A percentile compares a stretch with the other conserved stretches of the same genome.
Conservation (phyloP, 2,797 vertebrate genomes). For the Gephyroberyx darwinii region DNA sequence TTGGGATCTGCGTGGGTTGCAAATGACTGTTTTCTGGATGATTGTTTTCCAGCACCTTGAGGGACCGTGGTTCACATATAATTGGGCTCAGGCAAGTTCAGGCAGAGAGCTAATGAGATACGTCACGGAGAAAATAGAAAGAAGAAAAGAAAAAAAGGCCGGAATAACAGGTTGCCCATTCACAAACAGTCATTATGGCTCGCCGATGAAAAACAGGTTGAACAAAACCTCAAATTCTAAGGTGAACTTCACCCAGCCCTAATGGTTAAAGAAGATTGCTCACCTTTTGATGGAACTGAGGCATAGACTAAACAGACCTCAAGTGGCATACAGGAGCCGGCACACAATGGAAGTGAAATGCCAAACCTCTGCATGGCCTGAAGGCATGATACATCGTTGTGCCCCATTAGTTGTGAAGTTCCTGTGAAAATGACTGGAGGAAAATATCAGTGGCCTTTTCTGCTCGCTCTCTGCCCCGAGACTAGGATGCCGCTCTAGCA, state of each 20-base stretch:
- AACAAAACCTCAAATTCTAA: constrained; percentile 36
- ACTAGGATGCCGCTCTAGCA: constrained; percentile 21
- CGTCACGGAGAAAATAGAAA: constrained; percentile 29
- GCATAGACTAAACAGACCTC: constrained; percentile 65
- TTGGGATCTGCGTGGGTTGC: not conserved
- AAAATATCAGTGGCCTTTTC: constrained; percentile 55
- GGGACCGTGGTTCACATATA: constrained; percentile 41
- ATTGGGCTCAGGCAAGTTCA: constrained; percentile 40
- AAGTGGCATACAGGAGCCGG: constrained; percentile 53
- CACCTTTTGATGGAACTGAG: constrained; percentile 41
- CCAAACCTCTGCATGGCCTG: constrained; percentile 49
- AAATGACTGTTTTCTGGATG: constrained; percentile 38
- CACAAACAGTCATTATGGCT: constrained; percentile 25
- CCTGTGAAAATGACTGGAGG: constrained; percentile 41
- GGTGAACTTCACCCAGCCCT: constrained; percentile 48
- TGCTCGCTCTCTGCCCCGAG: constrained; percentile 30
- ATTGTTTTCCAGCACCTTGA: constrained; percentile 19
- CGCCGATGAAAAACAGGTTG: constrained; percentile 52
- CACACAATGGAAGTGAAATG: constrained; percentile 64
- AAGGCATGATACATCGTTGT: constrained; percentile 60
- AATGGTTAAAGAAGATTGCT: constrained; percentile 62
- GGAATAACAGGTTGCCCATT: constrained; percentile 16
- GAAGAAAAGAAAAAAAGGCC: not conserved
- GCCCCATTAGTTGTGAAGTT: constrained; percentile 60
- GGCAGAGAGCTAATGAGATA: constrained; percentile 10